Evolutionary conservation across 2,113 vertebrate genomes (phyloP).

Genomic region (Ellobius talpinus): DNA sequence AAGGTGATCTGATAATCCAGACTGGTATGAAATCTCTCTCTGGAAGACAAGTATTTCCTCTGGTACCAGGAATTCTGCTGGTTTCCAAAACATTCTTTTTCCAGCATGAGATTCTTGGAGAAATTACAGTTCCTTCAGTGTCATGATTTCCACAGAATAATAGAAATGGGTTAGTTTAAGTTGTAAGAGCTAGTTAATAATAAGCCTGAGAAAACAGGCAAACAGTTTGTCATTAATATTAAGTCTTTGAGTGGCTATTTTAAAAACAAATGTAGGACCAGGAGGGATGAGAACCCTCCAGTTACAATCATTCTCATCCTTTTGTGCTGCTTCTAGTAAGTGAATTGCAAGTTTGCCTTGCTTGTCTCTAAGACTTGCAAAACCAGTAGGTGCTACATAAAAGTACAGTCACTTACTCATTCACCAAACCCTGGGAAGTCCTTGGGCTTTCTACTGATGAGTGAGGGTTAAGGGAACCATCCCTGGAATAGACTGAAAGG

Average conservation of each 20-base stretch:
- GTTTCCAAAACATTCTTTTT: not conserved
- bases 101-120: not conserved
- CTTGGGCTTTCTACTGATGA: conserved; percentile 11
- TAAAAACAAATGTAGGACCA: too few species aligned
- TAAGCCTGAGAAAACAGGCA: too few species aligned
- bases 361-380: not conserved
- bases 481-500: conserved; percentile 27
- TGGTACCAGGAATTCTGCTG: not conserved
- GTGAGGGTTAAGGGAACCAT: conserved; percentile 36
- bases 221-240: too few species aligned
- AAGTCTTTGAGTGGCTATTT: too few species aligned
- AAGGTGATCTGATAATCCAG: not conserved
- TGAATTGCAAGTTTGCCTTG: not conserved
- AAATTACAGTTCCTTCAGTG: not conserved
- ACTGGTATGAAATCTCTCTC: not conserved
- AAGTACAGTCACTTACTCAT: not conserved
- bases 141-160: not conserved
- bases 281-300: too few species aligned
- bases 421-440: not conserved
- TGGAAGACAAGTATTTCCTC: not conserved
- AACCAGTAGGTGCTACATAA: not conserved
- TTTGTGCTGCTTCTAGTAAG: not conserved
- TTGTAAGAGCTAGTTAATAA: too few species aligned
- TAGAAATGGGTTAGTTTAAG: too few species aligned
- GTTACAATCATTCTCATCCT: too few species aligned